Percentiles rank a stretch among this genome's conserved stretches.
phyloP scores from a whole-genome alignment of 2,797 vertebrate genomes.

The Cetoscarus ocellatus region DNA sequence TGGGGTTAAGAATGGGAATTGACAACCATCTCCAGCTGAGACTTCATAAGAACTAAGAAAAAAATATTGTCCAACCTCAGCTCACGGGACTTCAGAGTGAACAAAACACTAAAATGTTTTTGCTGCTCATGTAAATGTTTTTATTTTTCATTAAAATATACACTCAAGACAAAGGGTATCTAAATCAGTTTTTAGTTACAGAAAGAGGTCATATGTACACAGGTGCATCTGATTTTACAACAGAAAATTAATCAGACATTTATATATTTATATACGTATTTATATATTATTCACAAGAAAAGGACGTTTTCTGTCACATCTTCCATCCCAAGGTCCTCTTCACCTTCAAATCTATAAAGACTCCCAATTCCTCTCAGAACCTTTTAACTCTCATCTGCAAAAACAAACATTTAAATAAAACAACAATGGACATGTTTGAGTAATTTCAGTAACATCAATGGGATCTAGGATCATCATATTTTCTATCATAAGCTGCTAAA shows the following conservation, averaged over 20 bases:
- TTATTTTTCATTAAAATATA: constrained; percentile 85
- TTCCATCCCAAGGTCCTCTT: constrained; percentile 6
- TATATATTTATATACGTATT: constrained; percentile 29
- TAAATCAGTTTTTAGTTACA: constrained; percentile 77
- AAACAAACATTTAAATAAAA: constrained; percentile 25
- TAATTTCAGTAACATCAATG: neutral
- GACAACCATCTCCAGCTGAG: too few relatives aligned
- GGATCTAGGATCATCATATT: constrained; percentile 5
- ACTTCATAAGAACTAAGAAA: too few relatives aligned
- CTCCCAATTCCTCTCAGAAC: constrained; percentile 17
- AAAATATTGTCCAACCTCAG: neutral
- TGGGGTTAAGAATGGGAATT: too few relatives aligned
- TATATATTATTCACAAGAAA: constrained; percentile 53
- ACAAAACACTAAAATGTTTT: constrained; percentile 12
- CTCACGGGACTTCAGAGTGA: neutral
- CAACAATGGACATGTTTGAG: constrained; percentile 12
- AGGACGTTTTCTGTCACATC: constrained; percentile 30
- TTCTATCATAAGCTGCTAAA: constrained; percentile 3
- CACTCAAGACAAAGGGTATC: constrained; percentile 78
- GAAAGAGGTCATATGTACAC: constrained; percentile 78
- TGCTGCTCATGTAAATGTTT: constrained; percentile 83
- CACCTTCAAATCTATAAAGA: neutral
- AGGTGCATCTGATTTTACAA: constrained; percentile 67
- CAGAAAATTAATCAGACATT: constrained; percentile 49
- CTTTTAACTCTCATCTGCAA: constrained; percentile 21